These are phyloP conservation scores for Drosophila subpulchrella DNA, from an alignment of 1,140 invertebrate genomes.

Conservation along the genomic window DNA sequence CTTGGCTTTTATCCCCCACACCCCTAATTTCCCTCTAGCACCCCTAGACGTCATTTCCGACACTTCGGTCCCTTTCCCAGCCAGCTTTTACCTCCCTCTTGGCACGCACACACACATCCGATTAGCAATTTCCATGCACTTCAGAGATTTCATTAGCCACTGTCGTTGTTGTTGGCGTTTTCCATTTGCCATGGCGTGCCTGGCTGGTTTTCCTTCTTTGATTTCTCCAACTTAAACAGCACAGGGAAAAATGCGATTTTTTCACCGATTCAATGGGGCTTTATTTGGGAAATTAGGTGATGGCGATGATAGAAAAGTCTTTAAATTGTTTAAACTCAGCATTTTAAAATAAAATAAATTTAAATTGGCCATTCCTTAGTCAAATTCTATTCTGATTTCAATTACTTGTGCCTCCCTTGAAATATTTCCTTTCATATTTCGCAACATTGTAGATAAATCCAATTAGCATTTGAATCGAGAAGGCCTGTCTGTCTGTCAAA, in stretches of 20 bases:
- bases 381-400: too few species aligned
- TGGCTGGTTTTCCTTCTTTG: slow-evolving; percentile 11
- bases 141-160: slow-evolving; percentile 69
- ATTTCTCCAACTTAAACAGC: slow-evolving; percentile 31
- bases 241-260: slow-evolving; percentile 19
- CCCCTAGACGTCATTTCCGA: slow-evolving; percentile 15
- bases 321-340: neutral
- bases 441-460: too few species aligned
- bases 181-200: slow-evolving; percentile 20
- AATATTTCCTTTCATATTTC: too few species aligned
- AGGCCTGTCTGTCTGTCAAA: neutral
- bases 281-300: neutral
- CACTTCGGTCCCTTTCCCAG: slow-evolving; percentile 3
- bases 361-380: too few species aligned
- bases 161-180: slow-evolving; percentile 35
- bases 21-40: neutral
- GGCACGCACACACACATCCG: slow-evolving; percentile 48
- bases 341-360: too few species aligned
- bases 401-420: too few species aligned
- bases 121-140: slow-evolving; percentile 80
- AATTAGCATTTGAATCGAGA: neutral
- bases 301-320: too few species aligned
- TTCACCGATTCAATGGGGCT: slow-evolving; percentile 1
- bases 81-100: neutral
- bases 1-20: slow-evolving; percentile 11